Percentiles rank a stretch among this genome's conserved stretches.
Conservation (phyloP, 2,888 invertebrate species). For the Agrochola lota region DNA sequence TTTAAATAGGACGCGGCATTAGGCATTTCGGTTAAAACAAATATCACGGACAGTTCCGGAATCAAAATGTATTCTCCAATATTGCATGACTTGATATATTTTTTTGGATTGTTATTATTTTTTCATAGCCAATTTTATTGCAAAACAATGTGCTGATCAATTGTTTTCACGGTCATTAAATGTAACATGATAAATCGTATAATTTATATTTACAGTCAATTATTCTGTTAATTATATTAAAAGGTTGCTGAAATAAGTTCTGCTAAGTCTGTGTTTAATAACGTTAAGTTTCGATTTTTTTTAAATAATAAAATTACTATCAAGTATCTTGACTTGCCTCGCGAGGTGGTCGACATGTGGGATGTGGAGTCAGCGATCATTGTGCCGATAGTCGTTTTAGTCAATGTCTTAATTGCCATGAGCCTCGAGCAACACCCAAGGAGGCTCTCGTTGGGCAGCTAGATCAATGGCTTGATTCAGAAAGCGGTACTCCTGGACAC, state of each 20-base stretch:
- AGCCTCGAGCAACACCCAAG: no score
- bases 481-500: no score
- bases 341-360: no score
- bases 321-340: no score
- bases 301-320: background rate
- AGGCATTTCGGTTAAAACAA: background rate
- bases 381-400: no score
- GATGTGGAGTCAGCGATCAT: no score
- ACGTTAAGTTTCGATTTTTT: background rate
- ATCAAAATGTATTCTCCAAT: background rate
- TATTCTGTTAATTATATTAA: background rate
- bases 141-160: constrained; percentile 2
- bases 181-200: constrained; percentile 4
- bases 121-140: background rate
- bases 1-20: no score
- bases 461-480: no score
- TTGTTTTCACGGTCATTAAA: constrained; percentile 9
- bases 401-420: no score
- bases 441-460: no score
- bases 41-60: no score
- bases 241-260: background rate
- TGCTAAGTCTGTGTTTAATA: background rate
- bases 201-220: constrained; percentile 34
- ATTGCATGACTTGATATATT: no score
- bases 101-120: background rate